phyloP scores from a whole-genome alignment of 1,140 invertebrate species.

The Arctopsyche grandis region DNA sequence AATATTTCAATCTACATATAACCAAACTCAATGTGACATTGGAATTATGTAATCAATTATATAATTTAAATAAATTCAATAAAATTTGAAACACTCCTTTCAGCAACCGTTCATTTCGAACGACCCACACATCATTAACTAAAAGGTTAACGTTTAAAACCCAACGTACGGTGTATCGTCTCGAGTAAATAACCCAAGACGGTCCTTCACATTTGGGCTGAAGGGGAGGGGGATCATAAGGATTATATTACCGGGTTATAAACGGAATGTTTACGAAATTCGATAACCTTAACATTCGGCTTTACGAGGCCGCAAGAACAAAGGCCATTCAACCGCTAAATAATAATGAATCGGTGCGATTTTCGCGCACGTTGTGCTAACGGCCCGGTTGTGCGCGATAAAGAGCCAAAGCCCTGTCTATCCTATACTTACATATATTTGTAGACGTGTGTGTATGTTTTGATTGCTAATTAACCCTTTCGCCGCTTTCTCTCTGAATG shows the following conservation, averaged over 20 bases:
- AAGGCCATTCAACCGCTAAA: constrained; percentile 3
- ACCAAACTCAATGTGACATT: too few relatives aligned
- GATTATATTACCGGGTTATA: constrained; percentile 27
- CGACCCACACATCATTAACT: too few relatives aligned
- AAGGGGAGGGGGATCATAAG: not conserved
- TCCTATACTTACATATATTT: too few relatives aligned
- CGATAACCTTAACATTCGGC: constrained; percentile 6
- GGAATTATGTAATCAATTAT: too few relatives aligned
- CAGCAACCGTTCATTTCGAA: too few relatives aligned
- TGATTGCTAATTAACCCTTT: constrained; percentile 4
- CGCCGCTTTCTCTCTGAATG: not conserved
- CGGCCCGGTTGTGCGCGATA: not conserved
- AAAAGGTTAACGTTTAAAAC: too few relatives aligned
- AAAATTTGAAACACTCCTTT: too few relatives aligned
- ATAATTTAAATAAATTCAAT: too few relatives aligned
- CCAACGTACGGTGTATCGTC: too few relatives aligned
- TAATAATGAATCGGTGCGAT: constrained; percentile 3
- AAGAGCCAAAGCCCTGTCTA: not conserved
- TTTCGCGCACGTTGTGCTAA: not conserved
- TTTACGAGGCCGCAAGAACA: constrained; percentile 16
- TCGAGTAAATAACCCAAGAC: too few relatives aligned
- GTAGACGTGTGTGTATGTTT: not conserved
- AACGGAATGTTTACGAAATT: constrained; percentile 27
- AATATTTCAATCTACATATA: too few relatives aligned
- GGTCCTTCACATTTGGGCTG: too few relatives aligned